A percentile compares a stretch with the other conserved stretches of the same genome.
Evolutionary conservation across 2,113 vertebrate species (phyloP).

Genomic region (Heptranchias perlo): DNA sequence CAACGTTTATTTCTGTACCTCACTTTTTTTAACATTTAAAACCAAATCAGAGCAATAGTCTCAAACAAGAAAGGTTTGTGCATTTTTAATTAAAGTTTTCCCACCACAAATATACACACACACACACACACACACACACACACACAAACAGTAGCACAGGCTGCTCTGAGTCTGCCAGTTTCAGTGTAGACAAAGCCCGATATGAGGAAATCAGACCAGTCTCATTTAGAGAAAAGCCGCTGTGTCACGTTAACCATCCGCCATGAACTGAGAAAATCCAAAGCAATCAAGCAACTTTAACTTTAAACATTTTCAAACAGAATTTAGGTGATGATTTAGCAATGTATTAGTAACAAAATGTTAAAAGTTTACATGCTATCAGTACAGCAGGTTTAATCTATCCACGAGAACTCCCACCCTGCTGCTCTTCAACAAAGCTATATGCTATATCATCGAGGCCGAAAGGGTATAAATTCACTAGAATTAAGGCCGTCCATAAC

Average conservation of each 20-base stretch:
- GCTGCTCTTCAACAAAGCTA: not conserved
- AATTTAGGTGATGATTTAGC: not conserved
- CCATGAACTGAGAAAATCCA: not conserved
- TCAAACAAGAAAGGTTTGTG: not conserved
- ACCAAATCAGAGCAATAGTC: not conserved
- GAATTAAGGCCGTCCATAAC: not conserved
- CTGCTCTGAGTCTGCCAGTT: not conserved
- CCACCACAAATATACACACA: not conserved
- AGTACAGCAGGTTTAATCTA: not conserved
- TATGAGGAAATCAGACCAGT: not conserved
- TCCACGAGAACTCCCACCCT: not conserved
- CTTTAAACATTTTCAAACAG: not conserved
- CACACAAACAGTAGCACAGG: no score
- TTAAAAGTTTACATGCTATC: not conserved
- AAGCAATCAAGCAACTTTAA: not conserved
- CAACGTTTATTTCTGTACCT: not conserved
- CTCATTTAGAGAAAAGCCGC: not conserved
- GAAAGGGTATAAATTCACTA: not conserved
- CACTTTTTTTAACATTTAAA: not conserved
- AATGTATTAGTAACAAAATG: not conserved
- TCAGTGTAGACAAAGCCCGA: not conserved
- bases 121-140: no score
- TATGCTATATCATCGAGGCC: not conserved
- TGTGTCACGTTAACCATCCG: not conserved
- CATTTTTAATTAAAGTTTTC: not conserved